These are phyloP conservation scores for Selene dorsalis DNA, from an alignment of 2,797 vertebrate species.

Conservation along the genomic window DNA sequence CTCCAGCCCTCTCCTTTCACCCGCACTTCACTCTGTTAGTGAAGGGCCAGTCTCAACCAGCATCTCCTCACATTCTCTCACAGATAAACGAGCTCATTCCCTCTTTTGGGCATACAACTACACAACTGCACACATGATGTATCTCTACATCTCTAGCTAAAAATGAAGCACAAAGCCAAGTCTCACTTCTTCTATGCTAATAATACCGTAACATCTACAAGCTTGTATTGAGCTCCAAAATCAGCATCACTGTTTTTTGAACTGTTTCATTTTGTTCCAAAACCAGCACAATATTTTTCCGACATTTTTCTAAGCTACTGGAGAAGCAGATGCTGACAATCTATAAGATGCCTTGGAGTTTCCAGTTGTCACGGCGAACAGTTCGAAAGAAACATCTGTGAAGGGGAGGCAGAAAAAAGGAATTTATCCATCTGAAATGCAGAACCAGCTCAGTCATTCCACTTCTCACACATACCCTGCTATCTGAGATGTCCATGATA, in stretches of 20 bases:
- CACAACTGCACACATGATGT: not conserved
- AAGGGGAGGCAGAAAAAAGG: constrained; percentile 37
- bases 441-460: constrained; percentile 59
- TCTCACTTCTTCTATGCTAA: constrained; percentile 13
- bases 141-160: constrained; percentile 25
- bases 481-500: constrained; percentile 1
- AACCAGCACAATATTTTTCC: constrained; percentile 27
- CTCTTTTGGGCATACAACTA: constrained; percentile 31
- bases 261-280: constrained; percentile 28
- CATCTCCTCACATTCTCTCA: constrained; percentile 38
- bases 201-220: constrained; percentile 40
- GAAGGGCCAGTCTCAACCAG: constrained; percentile 48
- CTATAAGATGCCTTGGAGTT: constrained; percentile 53
- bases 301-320: constrained; percentile 15
- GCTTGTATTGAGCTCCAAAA: constrained; percentile 28
- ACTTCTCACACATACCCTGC: constrained; percentile 49
- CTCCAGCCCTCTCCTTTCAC: constrained; percentile 51
- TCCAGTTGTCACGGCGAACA: constrained; percentile 59
- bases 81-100: constrained; percentile 52
- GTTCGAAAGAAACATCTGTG: constrained; percentile 64
- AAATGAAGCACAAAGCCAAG: not conserved
- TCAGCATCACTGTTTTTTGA: constrained; percentile 6
- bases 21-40: constrained; percentile 45
- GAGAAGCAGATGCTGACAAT: constrained; percentile 45
- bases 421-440: constrained; percentile 70